phyloP scores from a whole-genome alignment of 2,113 vertebrate genomes.

The Eleginops maclovinus region DNA sequence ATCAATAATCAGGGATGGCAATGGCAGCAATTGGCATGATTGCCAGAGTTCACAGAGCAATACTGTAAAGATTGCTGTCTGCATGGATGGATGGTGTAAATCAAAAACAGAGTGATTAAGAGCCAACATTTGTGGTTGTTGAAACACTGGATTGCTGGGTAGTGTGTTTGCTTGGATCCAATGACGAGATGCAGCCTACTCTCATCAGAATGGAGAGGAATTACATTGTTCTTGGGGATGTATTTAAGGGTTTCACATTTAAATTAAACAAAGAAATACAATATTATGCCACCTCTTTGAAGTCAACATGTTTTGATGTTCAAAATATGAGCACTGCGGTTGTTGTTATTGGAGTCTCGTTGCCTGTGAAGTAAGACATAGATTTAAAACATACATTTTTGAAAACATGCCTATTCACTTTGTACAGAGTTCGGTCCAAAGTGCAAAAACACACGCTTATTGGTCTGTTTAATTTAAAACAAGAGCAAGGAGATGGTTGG shows the following conservation, averaged over 20 bases:
- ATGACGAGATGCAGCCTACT: slow-evolving; percentile 1
- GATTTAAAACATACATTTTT: slow-evolving; percentile 2
- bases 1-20: slow-evolving; percentile 73
- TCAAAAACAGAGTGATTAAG: slow-evolving; percentile 47
- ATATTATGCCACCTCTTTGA: background rate
- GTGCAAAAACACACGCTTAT: background rate
- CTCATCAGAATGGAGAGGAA: slow-evolving; percentile 10
- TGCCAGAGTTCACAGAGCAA: slow-evolving; percentile 46
- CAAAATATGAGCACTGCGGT: background rate
- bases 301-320: background rate
- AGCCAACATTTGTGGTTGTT: slow-evolving; percentile 17
- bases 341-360: too few species aligned
- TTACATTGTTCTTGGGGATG: background rate
- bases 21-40: slow-evolving; percentile 57
- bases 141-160: slow-evolving; percentile 18
- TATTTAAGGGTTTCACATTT: background rate
- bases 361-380: background rate
- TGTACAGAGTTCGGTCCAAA: background rate
- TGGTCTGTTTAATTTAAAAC: background rate
- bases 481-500: background rate
- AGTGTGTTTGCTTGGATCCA: background rate
- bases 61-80: slow-evolving; percentile 45
- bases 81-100: slow-evolving; percentile 49
- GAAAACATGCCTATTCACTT: background rate
- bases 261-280: background rate